Evolutionary conservation across 2,888 invertebrate species (phyloP), one percentile per base, ranked within the genome.

Genomic region (Papilio elwesi): DNA sequence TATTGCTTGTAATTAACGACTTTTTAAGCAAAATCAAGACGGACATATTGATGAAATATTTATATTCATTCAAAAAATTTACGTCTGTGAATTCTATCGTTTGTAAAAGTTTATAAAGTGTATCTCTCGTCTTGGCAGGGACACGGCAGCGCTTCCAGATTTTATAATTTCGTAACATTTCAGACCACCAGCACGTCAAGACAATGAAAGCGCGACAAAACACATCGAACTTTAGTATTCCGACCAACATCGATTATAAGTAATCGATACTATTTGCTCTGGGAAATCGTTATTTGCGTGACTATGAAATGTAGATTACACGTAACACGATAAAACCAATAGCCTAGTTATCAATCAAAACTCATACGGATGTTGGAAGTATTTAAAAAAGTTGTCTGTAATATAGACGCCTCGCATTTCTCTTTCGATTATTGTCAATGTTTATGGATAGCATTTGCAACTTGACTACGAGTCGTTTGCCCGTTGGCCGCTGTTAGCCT

Each of bases 251-350:
- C 6, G 16, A 11, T 47, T 43, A 15, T 9, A n/a, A 65, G 38
- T 16, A 38, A 65, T n/a, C 36, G 57, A 59, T 38, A 59, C 0
- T 52, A 36, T 52, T 38, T 66, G 38, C 52, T 38, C n/a, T 51
- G 51, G 2, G 12, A 26, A 59, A 64, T 64, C 5, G 49, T 36
- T 11, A 38, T 52, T 52, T 13, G 47, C 68, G 49, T 68, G 68
- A 12, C 68, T 68, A 57, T 48, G 57, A 59, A 59, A n/a, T 59
- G 0, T 59, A 49, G 15, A 59, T 59, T 59, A n/a, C 55, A 49
- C 47, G 68, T 59, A 68, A 68, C 13, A 49, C 53, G 49, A 68
- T 59, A 68, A 68, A 68, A 68, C 68, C 49, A 62, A 62, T 69
- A 69, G 68, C 68, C 69, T 43, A 69, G 49, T 52, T 69, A 43